Evolutionary conservation across 2,888 invertebrate species (phyloP).

Genomic region (Notocelia uddmanniana): DNA sequence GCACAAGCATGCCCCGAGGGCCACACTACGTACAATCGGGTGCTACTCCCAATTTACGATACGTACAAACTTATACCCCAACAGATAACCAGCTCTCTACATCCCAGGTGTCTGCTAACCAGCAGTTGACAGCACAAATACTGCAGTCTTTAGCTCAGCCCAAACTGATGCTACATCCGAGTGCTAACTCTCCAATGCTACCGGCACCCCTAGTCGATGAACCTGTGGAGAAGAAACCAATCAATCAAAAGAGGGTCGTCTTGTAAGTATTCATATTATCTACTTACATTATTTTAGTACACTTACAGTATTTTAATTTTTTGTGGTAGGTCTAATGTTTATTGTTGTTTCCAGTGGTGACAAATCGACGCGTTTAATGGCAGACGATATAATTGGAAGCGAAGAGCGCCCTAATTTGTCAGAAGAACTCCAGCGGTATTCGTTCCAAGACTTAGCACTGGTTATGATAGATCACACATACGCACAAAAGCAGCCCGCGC

Average conservation of each 20-base stretch:
- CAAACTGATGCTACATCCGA: slow-evolving; percentile 71
- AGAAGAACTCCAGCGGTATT: slow-evolving; percentile 79
- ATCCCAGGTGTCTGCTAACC: slow-evolving; percentile 86
- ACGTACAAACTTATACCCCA: slow-evolving; percentile 76
- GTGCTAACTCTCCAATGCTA: neutral
- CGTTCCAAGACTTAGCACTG: slow-evolving; percentile 77
- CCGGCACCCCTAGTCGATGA: slow-evolving; percentile 60
- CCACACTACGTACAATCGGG: slow-evolving; percentile 83
- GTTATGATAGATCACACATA: slow-evolving; percentile 83
- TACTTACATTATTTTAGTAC: no score
- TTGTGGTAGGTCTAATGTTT: slow-evolving; percentile 36
- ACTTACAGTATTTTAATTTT: neutral
- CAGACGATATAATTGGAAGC: slow-evolving; percentile 81
- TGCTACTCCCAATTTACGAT: slow-evolving; percentile 76
- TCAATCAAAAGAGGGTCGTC: slow-evolving; percentile 76
- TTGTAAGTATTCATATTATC: slow-evolving; percentile 68
- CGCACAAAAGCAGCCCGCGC: slow-evolving; percentile 73
- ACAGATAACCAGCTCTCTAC: slow-evolving; percentile 72
- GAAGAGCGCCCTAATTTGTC: slow-evolving; percentile 81
- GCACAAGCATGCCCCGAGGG: slow-evolving; percentile 74
- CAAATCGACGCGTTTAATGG: slow-evolving; percentile 78
- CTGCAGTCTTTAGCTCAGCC: slow-evolving; percentile 85
- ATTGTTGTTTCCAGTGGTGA: slow-evolving; percentile 73
- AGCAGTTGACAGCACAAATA: slow-evolving; percentile 87
- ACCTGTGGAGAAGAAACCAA: slow-evolving; percentile 63